Evolutionary conservation across 2,113 vertebrate genomes (phyloP), one percentile per base, ranked within the genome.

Genomic region (Sylvia atricapilla): DNA sequence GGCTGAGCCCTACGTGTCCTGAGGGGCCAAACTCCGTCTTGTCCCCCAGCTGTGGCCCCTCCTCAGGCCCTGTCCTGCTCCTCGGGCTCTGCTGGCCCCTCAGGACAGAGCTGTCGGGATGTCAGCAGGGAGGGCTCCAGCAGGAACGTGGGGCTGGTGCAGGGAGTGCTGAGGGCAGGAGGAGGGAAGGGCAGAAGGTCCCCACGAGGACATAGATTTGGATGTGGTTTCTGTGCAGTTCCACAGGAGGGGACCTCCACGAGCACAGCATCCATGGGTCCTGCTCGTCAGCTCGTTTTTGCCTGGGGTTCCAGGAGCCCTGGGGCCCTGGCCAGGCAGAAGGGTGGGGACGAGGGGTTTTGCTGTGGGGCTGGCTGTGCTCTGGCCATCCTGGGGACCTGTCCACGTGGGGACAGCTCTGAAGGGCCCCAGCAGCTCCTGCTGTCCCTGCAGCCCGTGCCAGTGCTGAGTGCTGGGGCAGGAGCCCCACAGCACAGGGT

Each of bases 331-430:
- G 15, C 15, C 39, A 14, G 22, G 39, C 68, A 46, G 8, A 22
- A 31, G 39, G 35, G 13, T 11, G 33, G 47, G 56, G 13, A 13
- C 0, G 0, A 7, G 13, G 49, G 22, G 9, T 3, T 11, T 23
- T 47, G 18, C 33, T 25, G 18, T 18, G 49, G 22, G 33, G 33
- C n/a, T 73, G 58, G 69, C n/a, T 56, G 59, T 56, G 50, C 59
- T 13, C 18, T n/a, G n/a, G 28, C 30, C n/a, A 21, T 10, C 35
- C 50, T 56, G 43, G 69, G 69, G 3, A 39, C 0, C 3, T 53
- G 47, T 46, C 58, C 44, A 31, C 9, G 6, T 15, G 15, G 30
- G 53, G 35, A 2, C 46, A 39, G 59, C 49, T 47, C 28, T 27
- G 19, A 23, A 33, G 28, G 41, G 24, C 20, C 56, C 60, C 35